A percentile compares a stretch with the other conserved stretches of the same genome.
These are phyloP conservation scores for Hypomecis atomaria DNA, from an alignment of 2,888 invertebrate species.

Conservation along the genomic window DNA sequence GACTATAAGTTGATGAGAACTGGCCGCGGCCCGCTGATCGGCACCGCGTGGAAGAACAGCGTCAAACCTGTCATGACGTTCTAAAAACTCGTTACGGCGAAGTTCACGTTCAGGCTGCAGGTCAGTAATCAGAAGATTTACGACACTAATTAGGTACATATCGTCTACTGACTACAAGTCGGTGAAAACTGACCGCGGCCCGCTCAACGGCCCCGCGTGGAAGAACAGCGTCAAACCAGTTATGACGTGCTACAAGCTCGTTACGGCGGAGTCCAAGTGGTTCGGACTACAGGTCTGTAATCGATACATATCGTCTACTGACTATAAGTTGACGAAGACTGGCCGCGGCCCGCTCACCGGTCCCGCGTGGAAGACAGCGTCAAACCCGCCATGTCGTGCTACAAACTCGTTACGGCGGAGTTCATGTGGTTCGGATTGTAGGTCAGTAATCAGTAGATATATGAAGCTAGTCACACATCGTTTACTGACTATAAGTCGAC, in stretches of 20 bases:
- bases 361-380: slow-evolving; percentile 91
- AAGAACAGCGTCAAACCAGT: slow-evolving; percentile 91
- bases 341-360: slow-evolving; percentile 95
- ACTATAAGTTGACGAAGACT: slow-evolving; percentile 97
- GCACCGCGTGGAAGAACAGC: slow-evolving; percentile 91
- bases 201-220: slow-evolving; percentile 92
- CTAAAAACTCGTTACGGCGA: slow-evolving; percentile 98
- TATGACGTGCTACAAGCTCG: slow-evolving; percentile 99
- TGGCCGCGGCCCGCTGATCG: slow-evolving; percentile 94
- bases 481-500: slow-evolving; percentile 94
- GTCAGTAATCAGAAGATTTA: slow-evolving; percentile 68
- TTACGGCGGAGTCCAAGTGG: slow-evolving; percentile 88
- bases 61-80: slow-evolving; percentile 97
- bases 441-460: background rate
- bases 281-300: background rate
- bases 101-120: slow-evolving; percentile 99
- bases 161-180: slow-evolving; percentile 95
- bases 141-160: no score
- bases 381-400: slow-evolving; percentile 98
- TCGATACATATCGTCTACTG: slow-evolving; percentile 84
- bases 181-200: slow-evolving; percentile 96
- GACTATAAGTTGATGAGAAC: slow-evolving; percentile 97
- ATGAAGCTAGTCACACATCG: slow-evolving; percentile 60
- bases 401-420: background rate
- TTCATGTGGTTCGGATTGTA: slow-evolving; percentile 2